A percentile compares a stretch with the other conserved stretches of the same genome.
Conservation (phyloP, 2,113 vertebrate species). For the Manacus vitellinus region DNA sequence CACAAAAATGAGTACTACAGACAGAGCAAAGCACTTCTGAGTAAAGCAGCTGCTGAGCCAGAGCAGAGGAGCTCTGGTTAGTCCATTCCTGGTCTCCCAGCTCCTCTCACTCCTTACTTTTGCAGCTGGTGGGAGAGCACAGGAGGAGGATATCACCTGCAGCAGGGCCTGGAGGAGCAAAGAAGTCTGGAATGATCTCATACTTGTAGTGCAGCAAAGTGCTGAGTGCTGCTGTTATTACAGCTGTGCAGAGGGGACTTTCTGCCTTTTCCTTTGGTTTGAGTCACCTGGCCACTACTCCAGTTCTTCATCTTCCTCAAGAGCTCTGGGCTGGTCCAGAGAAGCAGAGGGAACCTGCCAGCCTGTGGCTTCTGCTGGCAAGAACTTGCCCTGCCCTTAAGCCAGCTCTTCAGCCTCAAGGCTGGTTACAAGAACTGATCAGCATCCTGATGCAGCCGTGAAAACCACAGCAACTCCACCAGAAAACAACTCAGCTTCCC, state of each 20-base stretch:
- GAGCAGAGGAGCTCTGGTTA: not conserved
- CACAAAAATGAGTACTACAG: not conserved
- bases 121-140: not conserved
- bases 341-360: not conserved
- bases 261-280: not conserved
- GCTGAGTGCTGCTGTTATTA: not conserved
- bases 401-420: not conserved
- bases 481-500: not conserved
- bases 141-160: not conserved
- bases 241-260: not conserved
- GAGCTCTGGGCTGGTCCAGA: not conserved
- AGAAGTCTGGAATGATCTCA: not conserved
- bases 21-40: not conserved
- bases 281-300: not conserved
- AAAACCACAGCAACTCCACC: not conserved
- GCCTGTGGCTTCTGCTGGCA: not conserved
- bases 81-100: not conserved
- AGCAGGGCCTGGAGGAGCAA: not conserved
- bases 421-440: not conserved
- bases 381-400: not conserved
- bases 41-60: not conserved
- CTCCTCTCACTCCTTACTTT: not conserved
- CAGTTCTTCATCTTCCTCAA: not conserved
- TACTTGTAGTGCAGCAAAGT: not conserved
- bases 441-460: not conserved